These are phyloP conservation scores for Ptilonorhynchus violaceus DNA, from an alignment of 2,113 vertebrate species.

Conservation along the genomic window DNA sequence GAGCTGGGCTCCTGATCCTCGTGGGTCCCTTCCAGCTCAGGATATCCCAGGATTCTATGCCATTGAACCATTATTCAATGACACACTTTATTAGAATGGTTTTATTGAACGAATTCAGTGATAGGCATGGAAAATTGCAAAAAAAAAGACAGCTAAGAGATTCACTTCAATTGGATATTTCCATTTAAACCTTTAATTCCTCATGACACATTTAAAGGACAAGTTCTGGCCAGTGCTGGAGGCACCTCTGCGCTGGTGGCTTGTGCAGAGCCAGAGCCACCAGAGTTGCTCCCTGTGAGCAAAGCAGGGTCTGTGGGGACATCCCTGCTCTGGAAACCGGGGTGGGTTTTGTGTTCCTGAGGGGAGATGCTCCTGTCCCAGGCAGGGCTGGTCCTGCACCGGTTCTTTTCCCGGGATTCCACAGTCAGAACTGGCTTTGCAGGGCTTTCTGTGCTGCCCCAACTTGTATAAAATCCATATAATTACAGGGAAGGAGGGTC, in stretches of 20 bases:
- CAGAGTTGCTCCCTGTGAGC: rapidly evolving
- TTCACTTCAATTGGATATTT: background rate
- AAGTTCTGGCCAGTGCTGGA: rapidly evolving
- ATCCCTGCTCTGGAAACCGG: no score
- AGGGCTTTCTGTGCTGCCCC: background rate
- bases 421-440: background rate
- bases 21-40: background rate
- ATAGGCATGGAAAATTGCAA: background rate
- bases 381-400: rapidly evolving
- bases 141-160: background rate
- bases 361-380: background rate
- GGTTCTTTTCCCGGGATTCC: rapidly evolving
- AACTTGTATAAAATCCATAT: background rate
- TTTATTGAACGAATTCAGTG: background rate
- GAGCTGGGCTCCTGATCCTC: background rate
- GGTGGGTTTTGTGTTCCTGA: background rate
- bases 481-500: background rate
- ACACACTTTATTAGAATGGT: background rate
- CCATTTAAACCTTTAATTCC: background rate
- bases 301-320: background rate
- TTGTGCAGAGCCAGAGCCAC: background rate
- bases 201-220: rapidly evolving
- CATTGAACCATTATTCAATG: background rate
- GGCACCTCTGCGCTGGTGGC: rapidly evolving
- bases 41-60: background rate